Evolutionary conservation across 2,888 invertebrate species (phyloP), one percentile per base, ranked within the genome.

Genomic region (Lissocephala sabroskyi): DNA sequence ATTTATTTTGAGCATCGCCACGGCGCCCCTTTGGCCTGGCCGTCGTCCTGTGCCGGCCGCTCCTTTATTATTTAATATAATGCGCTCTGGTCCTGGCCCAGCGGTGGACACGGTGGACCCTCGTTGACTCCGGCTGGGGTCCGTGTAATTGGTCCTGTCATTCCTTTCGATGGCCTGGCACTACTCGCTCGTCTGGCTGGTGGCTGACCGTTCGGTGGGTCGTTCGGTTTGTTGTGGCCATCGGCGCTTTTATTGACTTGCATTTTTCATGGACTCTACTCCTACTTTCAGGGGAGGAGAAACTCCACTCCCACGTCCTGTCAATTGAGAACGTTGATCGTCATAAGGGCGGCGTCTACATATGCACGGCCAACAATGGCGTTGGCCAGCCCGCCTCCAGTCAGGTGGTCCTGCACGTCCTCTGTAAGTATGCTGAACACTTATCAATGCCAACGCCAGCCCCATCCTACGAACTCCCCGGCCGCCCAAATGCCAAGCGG

Each of bases 301-400:
- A 88, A 49, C 85, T 88, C 30, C 86, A 87, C 62, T 88, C 89
- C 28, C 86, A 88, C 52, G 86, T 87, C 50, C 85, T 89, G 56
- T 86, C 86, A 47, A 86, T 90, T 67, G 88, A 89, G 65, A 86
- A 87, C 65, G 89, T 89, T 46, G 89, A 88, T 74, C 84, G 89
- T 53, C 89, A 88, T 74, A 89, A 89, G 71, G 88, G 88, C 30
- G 89, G 89, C 30, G 86, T 87, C 45, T 89, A 89, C 79, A 87
- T 88, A 67, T 90, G 90, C 76, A 87, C 87, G 19, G 89, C 89
- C 28, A 86, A 86, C 68, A 90, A 90, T 77, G 88, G 88, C 13
- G 89, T 90, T 42, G 89, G 89, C 13, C 87, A 88, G 60, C 86
- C 88, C 55, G 88, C 88, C 60, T 86, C 87, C 45, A 87, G 88